Percentiles rank a stretch among this genome's conserved stretches.
phyloP scores from a whole-genome alignment of 2,888 invertebrate species.

The Oxyteleia sp. region DNA sequence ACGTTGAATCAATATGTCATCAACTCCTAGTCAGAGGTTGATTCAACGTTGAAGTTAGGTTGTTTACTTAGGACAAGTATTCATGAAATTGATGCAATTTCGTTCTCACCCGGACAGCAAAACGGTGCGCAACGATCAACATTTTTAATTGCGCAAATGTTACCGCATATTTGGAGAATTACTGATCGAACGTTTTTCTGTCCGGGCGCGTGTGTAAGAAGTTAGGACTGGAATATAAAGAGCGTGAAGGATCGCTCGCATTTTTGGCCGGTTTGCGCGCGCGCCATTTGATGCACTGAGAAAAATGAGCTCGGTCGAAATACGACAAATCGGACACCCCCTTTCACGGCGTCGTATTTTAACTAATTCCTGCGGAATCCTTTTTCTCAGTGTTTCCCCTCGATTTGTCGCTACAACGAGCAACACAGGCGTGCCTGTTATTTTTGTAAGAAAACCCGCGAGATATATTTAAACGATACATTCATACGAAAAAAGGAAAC shows the following conservation, averaged over 20 bases:
- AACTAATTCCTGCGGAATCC: background rate
- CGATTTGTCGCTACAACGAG: slow-evolving; percentile 73
- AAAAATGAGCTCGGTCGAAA: slow-evolving; percentile 15
- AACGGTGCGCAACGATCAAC: no score
- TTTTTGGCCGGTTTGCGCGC: slow-evolving; percentile 47
- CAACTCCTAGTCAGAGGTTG: no score
- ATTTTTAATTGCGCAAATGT: slow-evolving; percentile 34
- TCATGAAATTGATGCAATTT: no score
- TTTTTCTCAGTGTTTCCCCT: slow-evolving; percentile 57
- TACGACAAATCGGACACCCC: slow-evolving; percentile 1
- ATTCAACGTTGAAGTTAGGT: no score
- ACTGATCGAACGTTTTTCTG: slow-evolving; percentile 37
- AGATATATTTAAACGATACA: slow-evolving; percentile 38
- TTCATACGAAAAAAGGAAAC: slow-evolving; percentile 7
- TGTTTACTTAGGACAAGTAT: no score
- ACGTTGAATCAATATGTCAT: no score
- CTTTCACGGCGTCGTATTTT: slow-evolving; percentile 1
- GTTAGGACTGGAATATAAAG: slow-evolving; percentile 18
- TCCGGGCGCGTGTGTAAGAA: slow-evolving; percentile 33
- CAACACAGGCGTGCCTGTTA: slow-evolving; percentile 74
- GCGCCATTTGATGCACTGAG: slow-evolving; percentile 64
- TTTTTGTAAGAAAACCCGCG: slow-evolving; percentile 66
- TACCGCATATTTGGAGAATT: slow-evolving; percentile 36
- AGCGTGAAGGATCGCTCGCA: slow-evolving; percentile 48
- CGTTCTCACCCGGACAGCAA: no score